These are phyloP conservation scores for Avahi laniger DNA, from an alignment of 2,797 vertebrate genomes.

Conservation along the genomic window DNA sequence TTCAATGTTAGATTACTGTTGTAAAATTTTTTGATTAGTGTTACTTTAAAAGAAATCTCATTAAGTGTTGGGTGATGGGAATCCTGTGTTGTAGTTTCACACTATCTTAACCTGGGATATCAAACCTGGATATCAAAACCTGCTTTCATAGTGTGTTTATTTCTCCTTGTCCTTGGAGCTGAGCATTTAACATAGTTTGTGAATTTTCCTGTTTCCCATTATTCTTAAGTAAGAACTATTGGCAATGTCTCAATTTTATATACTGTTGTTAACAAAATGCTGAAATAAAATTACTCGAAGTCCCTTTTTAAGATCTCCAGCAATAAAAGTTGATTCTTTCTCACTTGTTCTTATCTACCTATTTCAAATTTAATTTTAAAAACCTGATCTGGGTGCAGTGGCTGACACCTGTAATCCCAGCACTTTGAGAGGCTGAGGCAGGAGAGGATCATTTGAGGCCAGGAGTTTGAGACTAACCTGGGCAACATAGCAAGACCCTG, in stretches of 20 bases:
- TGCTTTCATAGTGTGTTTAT: neutral
- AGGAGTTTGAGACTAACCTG: no score
- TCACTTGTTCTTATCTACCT: neutral
- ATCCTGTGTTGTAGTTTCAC: neutral
- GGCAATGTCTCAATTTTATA: neutral
- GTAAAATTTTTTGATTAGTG: neutral
- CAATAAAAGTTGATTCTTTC: neutral
- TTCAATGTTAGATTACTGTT: neutral
- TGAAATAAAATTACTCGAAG: conserved; percentile 12
- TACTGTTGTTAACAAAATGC: neutral
- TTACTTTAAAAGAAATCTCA: neutral
- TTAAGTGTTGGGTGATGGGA: neutral
- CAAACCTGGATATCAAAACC: neutral
- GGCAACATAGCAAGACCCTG: no score
- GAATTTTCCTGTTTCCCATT: neutral
- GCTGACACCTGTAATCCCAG: no score
- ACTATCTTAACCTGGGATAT: neutral
- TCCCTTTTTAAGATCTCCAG: conserved; percentile 4
- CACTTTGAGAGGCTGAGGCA: no score
- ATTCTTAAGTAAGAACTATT: conserved; percentile 15
- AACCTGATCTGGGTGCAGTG: no score
- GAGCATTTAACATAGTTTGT: neutral
- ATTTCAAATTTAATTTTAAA: conserved; percentile 4
- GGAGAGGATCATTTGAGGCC: no score
- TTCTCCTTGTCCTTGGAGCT: neutral